Base-by-base conservation (phyloP, 2,797 vertebrate genomes). In the Agapornis canus region DNA sequence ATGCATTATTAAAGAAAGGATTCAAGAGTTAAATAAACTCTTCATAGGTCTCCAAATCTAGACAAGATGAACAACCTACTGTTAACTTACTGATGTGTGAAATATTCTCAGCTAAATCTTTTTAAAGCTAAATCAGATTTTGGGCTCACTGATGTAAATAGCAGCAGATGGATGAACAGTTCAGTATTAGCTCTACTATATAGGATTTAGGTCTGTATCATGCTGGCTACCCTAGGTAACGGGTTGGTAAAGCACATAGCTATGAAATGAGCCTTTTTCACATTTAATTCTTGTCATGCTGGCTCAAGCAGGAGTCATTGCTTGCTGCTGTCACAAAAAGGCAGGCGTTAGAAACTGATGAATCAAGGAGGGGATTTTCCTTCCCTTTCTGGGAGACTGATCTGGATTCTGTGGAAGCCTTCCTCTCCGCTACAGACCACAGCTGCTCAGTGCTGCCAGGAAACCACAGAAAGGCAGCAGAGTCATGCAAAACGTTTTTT, bases 381-480 rank as follows among this genome's bases (percentile, higher is more conserved):
- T 77, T 84, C 51, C 57, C 10, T 78, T 12, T 65, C 35, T 75
- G n/a, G 42, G 92, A 92, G 57, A 63, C 42, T 3, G 5, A 26
- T 78, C 60, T 42, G 65, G 42, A 68, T 85, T 91, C 57, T 45
- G 40, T 42, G 43, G 59, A 5, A 93, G 19, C 8, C 49, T 66
- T 84, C 39, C 79, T 91, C 60, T 72, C 25, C 1, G 4, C 61
- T 82, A 68, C 61, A 48, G 45, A 77, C 81, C 69, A 39, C 13
- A 87, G 69, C 25, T 7, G 42, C 72, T 94, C 84, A 83, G 68
- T 69, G 86, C 90, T 92, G 91, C 89, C 71, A 73, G 92, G 79
- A 95, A 96, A 85, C 92, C 86, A 94, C 90, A 92, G 86, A 91
- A 94, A 96, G 89, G 92, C 91, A 95, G 93, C 60, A 95, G 82